Conservation (phyloP, 2,888 invertebrate species). For the Scotopteryx bipunctaria region DNA sequence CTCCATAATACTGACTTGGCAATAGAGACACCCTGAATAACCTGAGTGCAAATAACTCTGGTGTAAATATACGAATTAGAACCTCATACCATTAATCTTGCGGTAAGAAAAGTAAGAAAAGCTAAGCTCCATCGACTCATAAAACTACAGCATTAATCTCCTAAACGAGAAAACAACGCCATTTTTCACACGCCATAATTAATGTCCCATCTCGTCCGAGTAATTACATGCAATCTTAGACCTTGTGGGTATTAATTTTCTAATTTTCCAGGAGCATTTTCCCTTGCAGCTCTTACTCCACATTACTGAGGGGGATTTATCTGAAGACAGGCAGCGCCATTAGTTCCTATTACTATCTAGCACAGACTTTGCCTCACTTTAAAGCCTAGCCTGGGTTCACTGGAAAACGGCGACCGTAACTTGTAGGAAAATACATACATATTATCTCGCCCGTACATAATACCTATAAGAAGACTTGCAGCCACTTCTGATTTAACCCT, state of each 20-base stretch:
- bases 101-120: constrained; percentile 1
- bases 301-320: constrained; percentile 53
- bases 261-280: constrained; percentile 38
- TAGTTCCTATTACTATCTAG: constrained; percentile 50
- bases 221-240: constrained; percentile 41
- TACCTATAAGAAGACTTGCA: too few relatives aligned
- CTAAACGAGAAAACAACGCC: constrained; percentile 37
- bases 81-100: constrained; percentile 6
- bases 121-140: constrained; percentile 20
- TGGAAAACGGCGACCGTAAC: not conserved
- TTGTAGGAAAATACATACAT: too few relatives aligned
- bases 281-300: constrained; percentile 41
- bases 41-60: too few relatives aligned
- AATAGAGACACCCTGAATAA: too few relatives aligned
- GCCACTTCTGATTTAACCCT: too few relatives aligned
- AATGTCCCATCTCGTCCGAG: constrained; percentile 33
- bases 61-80: too few relatives aligned
- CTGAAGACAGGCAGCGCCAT: constrained; percentile 44
- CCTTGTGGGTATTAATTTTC: constrained; percentile 39
- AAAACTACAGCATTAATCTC: constrained; percentile 32
- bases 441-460: too few relatives aligned
- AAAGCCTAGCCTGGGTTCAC: not conserved
- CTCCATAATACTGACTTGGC: too few relatives aligned
- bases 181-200: constrained; percentile 38
- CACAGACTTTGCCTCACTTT: constrained; percentile 22